These are phyloP conservation scores for Aythya baeri DNA, from an alignment of 2,113 vertebrate species.

Conservation along the genomic window DNA sequence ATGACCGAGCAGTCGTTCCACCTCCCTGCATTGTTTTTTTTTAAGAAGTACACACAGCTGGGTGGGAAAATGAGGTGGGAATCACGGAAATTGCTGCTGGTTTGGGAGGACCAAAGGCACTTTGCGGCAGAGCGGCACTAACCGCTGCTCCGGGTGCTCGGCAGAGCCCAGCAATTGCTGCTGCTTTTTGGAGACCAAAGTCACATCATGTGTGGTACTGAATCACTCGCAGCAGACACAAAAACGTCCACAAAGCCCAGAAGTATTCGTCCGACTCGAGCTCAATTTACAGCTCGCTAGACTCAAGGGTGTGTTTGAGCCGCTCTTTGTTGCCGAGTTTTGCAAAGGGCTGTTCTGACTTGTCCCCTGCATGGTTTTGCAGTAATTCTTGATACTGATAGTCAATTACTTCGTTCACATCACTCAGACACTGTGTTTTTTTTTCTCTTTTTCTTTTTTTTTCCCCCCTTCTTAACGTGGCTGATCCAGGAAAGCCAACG, in stretches of 20 bases:
- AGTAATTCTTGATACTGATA: constrained; percentile 47
- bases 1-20: not conserved
- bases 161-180: not conserved
- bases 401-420: constrained; percentile 50
- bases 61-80: not conserved
- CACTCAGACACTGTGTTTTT: not conserved
- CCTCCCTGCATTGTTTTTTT: not conserved
- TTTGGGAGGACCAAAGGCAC: not conserved
- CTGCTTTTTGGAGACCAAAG: constrained; percentile 14
- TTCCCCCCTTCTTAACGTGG: not conserved
- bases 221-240: not conserved
- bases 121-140: not conserved
- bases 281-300: constrained; percentile 39
- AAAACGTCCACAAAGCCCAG: not conserved
- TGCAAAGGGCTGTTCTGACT: constrained; percentile 65
- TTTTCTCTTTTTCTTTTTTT: not conserved
- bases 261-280: not conserved
- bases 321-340: constrained; percentile 36
- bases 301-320: constrained; percentile 33
- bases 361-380: constrained; percentile 34
- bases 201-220: constrained; percentile 7
- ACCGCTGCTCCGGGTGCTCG: not conserved
- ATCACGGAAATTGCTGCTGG: not conserved
- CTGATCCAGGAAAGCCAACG: constrained; percentile 14
- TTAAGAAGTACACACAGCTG: not conserved